Conservation (phyloP, 2,797 vertebrate species). For the Xerus rutilus region DNA sequence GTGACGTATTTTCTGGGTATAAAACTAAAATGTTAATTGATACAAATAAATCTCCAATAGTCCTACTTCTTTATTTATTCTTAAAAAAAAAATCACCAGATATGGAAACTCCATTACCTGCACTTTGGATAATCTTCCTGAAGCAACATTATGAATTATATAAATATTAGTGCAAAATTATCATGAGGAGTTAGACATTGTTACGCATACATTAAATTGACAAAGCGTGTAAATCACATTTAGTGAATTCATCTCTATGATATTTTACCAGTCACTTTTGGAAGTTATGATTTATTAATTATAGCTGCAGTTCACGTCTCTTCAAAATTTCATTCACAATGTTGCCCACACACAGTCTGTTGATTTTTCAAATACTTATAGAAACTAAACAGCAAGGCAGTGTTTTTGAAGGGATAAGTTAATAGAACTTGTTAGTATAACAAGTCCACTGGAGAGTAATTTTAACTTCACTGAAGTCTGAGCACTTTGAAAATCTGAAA, state of each 20-base stretch:
- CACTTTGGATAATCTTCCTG: slow-evolving; percentile 56
- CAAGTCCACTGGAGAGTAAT: slow-evolving; percentile 62
- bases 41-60: slow-evolving; percentile 20
- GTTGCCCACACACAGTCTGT: slow-evolving; percentile 81
- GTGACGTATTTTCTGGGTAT: slow-evolving; percentile 23
- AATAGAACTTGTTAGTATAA: slow-evolving; percentile 71
- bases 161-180: slow-evolving; percentile 49
- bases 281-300: slow-evolving; percentile 81
- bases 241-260: slow-evolving; percentile 45
- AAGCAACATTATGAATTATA: slow-evolving; percentile 12
- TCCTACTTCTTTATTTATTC: neutral
- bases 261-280: slow-evolving; percentile 75
- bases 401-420: slow-evolving; percentile 69
- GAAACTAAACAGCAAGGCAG: slow-evolving; percentile 67
- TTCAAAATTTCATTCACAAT: slow-evolving; percentile 83
- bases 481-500: slow-evolving; percentile 59
- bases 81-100: slow-evolving; percentile 34
- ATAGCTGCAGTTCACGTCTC: slow-evolving; percentile 77
- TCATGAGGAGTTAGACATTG: slow-evolving; percentile 22
- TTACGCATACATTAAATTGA: slow-evolving; percentile 32
- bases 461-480: slow-evolving; percentile 77
- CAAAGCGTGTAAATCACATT: slow-evolving; percentile 55
- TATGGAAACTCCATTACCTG: slow-evolving; percentile 51
- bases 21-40: slow-evolving; percentile 58
- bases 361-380: slow-evolving; percentile 76